Evolutionary conservation across 2,888 invertebrate genomes (phyloP).

Genomic region (Corbicula japonica): DNA sequence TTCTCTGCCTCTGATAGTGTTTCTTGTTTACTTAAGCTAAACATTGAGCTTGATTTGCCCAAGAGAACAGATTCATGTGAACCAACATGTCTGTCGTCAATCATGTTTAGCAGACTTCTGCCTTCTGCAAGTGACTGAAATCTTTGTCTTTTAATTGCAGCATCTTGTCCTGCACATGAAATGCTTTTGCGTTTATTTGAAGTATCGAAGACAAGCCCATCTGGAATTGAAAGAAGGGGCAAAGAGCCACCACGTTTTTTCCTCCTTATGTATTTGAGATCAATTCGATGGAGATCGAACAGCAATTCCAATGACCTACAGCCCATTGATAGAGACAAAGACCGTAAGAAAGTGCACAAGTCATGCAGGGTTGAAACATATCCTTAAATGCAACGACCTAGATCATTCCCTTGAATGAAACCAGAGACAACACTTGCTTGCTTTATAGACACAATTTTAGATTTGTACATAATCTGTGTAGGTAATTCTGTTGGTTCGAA

Average conservation of each 20-base stretch:
- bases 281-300: constrained; percentile 5
- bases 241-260: too few species aligned
- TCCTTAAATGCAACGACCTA: neutral
- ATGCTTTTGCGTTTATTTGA: neutral
- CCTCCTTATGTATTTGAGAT: too few species aligned
- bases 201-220: too few species aligned
- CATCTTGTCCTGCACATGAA: neutral
- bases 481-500: neutral
- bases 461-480: neutral
- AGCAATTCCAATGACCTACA: neutral
- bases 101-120: neutral
- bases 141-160: neutral
- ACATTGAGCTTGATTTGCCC: too few species aligned
- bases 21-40: too few species aligned
- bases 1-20: too few species aligned
- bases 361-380: neutral
- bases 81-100: neutral
- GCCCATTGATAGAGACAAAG: neutral
- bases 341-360: neutral
- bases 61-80: too few species aligned
- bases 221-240: too few species aligned
- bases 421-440: neutral
- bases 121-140: neutral
- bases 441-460: neutral
- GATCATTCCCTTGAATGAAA: neutral